Percentiles rank a stretch among this genome's conserved stretches.
Conservation (phyloP, 2,113 vertebrate species). For the Erythrocercus mccallii region DNA sequence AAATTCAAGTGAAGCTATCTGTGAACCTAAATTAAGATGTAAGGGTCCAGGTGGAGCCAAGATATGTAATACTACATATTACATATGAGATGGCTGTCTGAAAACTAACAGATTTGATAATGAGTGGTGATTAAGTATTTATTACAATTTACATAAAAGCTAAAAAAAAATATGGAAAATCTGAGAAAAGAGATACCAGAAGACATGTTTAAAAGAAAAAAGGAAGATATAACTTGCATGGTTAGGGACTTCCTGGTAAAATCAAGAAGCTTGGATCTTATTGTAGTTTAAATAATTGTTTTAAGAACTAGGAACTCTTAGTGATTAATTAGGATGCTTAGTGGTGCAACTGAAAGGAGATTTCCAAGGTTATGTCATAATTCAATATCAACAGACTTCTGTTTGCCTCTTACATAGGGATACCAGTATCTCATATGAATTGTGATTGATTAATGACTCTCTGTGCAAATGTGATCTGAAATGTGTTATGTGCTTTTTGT, state of each 20-base stretch:
- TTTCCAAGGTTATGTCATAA: neutral
- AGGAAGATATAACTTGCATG: neutral
- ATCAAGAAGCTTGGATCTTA: neutral
- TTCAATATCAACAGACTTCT: neutral
- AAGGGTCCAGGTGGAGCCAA: neutral
- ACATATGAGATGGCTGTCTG: neutral
- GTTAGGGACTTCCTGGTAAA: neutral
- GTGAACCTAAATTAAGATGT: neutral
- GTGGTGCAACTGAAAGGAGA: neutral
- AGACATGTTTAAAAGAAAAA: neutral
- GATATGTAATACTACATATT: neutral
- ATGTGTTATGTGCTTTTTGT: neutral
- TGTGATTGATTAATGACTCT: neutral
- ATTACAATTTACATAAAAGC: neutral
- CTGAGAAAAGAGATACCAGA: neutral
- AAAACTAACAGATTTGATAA: neutral
- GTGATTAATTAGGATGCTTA: neutral
- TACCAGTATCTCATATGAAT: neutral
- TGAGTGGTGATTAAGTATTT: neutral
- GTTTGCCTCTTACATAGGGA: neutral
- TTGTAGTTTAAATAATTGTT: neutral
- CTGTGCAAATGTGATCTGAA: neutral
- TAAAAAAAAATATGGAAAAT: neutral
- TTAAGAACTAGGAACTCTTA: neutral
- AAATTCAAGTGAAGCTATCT: neutral